A percentile compares a stretch with the other conserved stretches of the same genome.
These are phyloP conservation scores for Holothuria leucospilota DNA, from an alignment of 53 echinoderm and acorn worm genomes.

Conservation along the genomic window DNA sequence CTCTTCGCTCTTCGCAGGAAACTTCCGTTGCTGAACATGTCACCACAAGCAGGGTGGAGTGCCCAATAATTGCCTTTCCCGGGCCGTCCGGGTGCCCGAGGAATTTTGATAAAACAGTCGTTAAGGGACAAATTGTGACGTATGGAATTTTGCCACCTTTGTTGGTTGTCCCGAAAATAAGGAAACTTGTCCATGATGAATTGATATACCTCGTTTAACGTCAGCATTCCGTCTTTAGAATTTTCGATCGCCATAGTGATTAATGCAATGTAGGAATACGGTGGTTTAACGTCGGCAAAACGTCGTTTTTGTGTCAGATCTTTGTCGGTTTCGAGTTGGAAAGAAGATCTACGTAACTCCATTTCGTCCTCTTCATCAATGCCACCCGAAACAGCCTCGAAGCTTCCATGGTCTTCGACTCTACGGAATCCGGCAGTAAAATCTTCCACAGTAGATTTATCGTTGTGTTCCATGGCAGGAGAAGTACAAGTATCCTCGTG, in stretches of 20 bases:
- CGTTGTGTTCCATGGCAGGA: background rate
- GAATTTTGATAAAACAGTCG: constrained; percentile 90
- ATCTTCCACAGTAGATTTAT: background rate
- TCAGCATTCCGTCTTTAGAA: constrained; percentile 92
- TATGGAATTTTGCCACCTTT: constrained; percentile 93
- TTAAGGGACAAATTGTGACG: constrained; percentile 86
- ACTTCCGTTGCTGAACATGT: constrained; percentile 93
- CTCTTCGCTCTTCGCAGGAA: constrained; percentile 86
- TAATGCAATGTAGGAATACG: constrained; percentile 88
- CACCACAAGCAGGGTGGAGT: constrained; percentile 84
- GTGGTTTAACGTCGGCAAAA: constrained; percentile 89
- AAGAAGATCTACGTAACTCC: background rate
- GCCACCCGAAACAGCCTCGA: background rate
- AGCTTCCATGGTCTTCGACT: background rate
- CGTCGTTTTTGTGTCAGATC: constrained; percentile 64
- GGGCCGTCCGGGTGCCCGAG: constrained; percentile 85
- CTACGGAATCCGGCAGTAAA: background rate
- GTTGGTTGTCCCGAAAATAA: constrained; percentile 87
- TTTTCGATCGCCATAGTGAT: constrained; percentile 90
- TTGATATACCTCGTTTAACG: constrained; percentile 84
- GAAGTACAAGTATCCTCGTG: background rate
- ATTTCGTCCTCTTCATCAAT: background rate
- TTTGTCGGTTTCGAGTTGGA: too few species aligned
- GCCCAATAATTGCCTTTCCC: constrained; percentile 96
- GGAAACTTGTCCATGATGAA: constrained; percentile 92